Evolutionary conservation across 2,888 invertebrate genomes (phyloP), one percentile per base, ranked within the genome.

Genomic region (Nezara viridula): DNA sequence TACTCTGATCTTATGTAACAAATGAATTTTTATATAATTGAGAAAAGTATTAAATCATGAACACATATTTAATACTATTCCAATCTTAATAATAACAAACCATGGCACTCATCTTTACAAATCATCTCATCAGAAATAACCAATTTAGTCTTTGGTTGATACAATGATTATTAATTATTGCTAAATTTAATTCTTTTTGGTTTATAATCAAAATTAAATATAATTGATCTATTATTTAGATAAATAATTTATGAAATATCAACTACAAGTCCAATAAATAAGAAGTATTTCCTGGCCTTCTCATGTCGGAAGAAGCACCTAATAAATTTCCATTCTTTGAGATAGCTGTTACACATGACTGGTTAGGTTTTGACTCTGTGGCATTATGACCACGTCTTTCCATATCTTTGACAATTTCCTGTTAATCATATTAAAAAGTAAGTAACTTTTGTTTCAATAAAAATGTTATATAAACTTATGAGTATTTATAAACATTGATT

Each of bases 361-460:
- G 90, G 60, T 90, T 90, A 19, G 88, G 85, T 2, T 89, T 85
- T 40, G 91, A 66, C 47, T 89, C 89, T 1, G 92, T 93, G 3
- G 93, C 93, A 9, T 93, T 93, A 91, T 95, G 95, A 0, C 95
- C 95, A 89, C 94, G 93, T 5, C 92, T 91, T 24, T 92, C 92
- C 37, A 95, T 92, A 24, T 93, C 93, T 32, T 92, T 91, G 81
- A 95, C 91, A 52, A 94, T 92, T 4, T 92, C 91, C 94, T 94
- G 93, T 92, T 92, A 37, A 89, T 91, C 27, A 91, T 90, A 86
- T 90, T 90, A 21, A 89, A 90, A 66, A 4, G 21, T 87, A 77
- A 52, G 32, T 10, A 10, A 55, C n/a, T 55, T 55, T 0, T 9
- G n/a, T 52, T 52, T 21, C 24, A 24, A 7, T 7, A n/a, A n/a